Evolutionary conservation across 1,140 invertebrate genomes (phyloP).

Genomic region (Drosophila kikkawai): DNA sequence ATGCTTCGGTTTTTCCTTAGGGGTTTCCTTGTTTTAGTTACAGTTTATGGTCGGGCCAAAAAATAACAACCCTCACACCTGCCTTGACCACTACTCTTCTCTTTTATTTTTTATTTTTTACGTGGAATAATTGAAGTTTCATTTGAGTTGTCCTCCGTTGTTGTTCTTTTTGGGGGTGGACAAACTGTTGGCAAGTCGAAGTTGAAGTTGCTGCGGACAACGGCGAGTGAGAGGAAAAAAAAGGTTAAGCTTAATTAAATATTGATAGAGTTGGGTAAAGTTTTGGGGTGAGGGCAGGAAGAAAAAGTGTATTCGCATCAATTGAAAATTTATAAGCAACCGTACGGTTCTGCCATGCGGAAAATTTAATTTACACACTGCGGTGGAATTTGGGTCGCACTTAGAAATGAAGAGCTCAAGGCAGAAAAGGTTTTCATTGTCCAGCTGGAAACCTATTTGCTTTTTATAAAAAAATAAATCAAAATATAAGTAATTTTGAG

Average conservation of each 20-base stretch:
- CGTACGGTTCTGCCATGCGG: slow-evolving; percentile 10
- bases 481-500: not conserved
- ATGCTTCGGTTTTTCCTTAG: not conserved
- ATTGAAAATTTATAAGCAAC: slow-evolving; percentile 75
- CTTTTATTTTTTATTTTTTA: slow-evolving; percentile 70
- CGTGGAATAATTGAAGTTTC: slow-evolving; percentile 84
- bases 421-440: slow-evolving; percentile 6
- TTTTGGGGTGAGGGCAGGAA: not conserved
- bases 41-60: slow-evolving; percentile 22
- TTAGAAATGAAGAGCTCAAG: slow-evolving; percentile 16
- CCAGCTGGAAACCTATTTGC: not conserved
- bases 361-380: slow-evolving; percentile 75
- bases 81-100: slow-evolving; percentile 33
- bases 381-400: slow-evolving; percentile 30
- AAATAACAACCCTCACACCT: not conserved
- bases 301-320: slow-evolving; percentile 36
- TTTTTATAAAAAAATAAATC: not conserved
- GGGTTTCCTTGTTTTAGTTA: slow-evolving; percentile 30
- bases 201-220: slow-evolving; percentile 57
- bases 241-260: slow-evolving; percentile 80
- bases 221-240: slow-evolving; percentile 19
- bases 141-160: slow-evolving; percentile 67
- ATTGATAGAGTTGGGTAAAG: slow-evolving; percentile 61
- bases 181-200: slow-evolving; percentile 22
- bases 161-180: slow-evolving; percentile 24